Evolutionary conservation across 2,888 invertebrate genomes (phyloP).

Genomic region (Drosophila lutescens): DNA sequence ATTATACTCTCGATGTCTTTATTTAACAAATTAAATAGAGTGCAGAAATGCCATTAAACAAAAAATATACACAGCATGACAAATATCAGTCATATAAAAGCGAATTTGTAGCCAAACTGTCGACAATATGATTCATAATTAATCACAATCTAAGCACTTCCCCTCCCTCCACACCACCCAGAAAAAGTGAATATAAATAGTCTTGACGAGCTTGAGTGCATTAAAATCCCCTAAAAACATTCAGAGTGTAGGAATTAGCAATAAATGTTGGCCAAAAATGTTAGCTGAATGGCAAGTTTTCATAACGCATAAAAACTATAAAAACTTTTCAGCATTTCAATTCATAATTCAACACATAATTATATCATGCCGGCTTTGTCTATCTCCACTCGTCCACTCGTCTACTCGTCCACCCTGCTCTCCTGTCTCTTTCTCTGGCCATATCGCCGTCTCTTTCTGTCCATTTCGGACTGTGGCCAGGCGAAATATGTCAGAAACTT

Average conservation of each 20-base stretch:
- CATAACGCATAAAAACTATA: constrained; percentile 55
- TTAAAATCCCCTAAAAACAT: constrained; percentile 57
- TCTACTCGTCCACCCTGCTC: too few species aligned
- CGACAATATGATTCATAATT: constrained; percentile 1
- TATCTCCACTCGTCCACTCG: background rate
- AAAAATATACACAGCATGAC: too few species aligned
- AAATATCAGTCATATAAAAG: too few species aligned
- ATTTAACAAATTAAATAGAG: too few species aligned
- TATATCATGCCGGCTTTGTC: constrained; percentile 47
- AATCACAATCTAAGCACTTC: constrained; percentile 1
- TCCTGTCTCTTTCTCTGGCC: constrained; percentile 9
- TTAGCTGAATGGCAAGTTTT: constrained; percentile 58
- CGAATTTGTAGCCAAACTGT: background rate
- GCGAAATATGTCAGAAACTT: constrained; percentile 70
- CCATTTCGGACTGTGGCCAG: constrained; percentile 26
- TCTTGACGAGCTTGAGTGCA: constrained; percentile 44
- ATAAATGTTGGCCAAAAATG: constrained; percentile 69
- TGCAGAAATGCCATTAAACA: background rate
- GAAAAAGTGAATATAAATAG: constrained; percentile 19
- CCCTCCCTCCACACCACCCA: background rate
- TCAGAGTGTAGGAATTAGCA: constrained; percentile 54
- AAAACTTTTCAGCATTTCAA: constrained; percentile 75
- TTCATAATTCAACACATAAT: constrained; percentile 76
- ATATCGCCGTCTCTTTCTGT: background rate
- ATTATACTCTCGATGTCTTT: too few species aligned